A percentile compares a stretch with the other conserved stretches of the same genome.
Conservation (phyloP, 2,797 vertebrate species). For the Coluber constrictor region DNA sequence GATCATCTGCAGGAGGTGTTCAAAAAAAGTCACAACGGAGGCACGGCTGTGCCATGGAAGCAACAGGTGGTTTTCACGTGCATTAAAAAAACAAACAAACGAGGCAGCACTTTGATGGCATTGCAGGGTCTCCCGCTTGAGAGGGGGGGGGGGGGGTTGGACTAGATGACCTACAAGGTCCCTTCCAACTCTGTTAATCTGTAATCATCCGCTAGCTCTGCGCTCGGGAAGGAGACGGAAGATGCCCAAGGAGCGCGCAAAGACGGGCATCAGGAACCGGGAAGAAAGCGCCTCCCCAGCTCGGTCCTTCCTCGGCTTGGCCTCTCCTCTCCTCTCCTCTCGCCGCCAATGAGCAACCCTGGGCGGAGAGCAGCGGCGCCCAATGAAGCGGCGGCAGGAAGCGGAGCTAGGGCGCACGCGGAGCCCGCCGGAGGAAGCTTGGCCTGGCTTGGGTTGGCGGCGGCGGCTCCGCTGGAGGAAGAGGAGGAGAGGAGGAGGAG, state of each 20-base stretch:
- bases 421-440: not conserved
- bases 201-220: not conserved
- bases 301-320: not conserved
- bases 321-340: no score
- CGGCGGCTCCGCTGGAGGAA: not conserved
- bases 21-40: not conserved
- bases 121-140: no score
- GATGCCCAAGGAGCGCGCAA: not conserved
- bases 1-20: not conserved
- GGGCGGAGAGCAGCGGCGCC: not conserved
- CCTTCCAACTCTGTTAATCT: no score
- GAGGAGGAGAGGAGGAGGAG: not conserved
- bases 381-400: conserved; percentile 3
- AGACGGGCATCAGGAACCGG: not conserved
- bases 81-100: not conserved
- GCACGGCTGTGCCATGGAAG: not conserved
- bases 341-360: not conserved
- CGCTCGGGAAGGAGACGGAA: not conserved
- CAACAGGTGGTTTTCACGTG: not conserved
- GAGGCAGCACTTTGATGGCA: not conserved
- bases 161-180: no score
- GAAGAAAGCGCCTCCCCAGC: not conserved
- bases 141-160: no score
- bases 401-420: not conserved
- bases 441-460: not conserved